phyloP scores from a whole-genome alignment of 2,113 vertebrate species.

The Muscicapa adusta region DNA sequence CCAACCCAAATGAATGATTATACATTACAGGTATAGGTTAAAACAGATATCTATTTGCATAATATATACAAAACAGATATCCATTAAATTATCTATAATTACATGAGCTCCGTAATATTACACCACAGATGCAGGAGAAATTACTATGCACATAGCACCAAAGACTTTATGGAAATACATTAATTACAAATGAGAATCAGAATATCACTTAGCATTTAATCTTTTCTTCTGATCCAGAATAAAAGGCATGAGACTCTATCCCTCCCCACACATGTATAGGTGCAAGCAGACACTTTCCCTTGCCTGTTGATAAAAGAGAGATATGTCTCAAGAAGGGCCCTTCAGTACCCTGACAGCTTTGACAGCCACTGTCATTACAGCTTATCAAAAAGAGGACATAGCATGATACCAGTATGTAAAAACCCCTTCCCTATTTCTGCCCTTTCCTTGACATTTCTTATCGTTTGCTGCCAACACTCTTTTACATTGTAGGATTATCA shows the following conservation, averaged over 20 bases:
- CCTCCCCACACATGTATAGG: not conserved
- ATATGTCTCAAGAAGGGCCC: not conserved
- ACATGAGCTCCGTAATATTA: not conserved
- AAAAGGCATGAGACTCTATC: not conserved
- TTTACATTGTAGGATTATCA: conserved; percentile 14
- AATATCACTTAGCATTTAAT: not conserved
- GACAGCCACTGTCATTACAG: conserved; percentile 48
- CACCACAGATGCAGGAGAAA: not conserved
- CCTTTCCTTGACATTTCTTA: conserved; percentile 35
- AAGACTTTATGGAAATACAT: not conserved
- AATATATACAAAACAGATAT: not conserved
- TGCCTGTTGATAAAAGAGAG: conserved; percentile 9
- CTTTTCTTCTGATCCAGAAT: not conserved
- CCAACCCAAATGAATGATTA: not conserved
- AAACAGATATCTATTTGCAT: not conserved
- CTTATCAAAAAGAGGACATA: conserved; percentile 49
- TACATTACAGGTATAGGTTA: not conserved
- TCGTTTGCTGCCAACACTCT: not conserved
- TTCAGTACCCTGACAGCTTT: conserved; percentile 46
- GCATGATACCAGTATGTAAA: conserved; percentile 6
- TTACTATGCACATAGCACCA: not conserved
- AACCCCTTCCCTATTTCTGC: conserved; percentile 9
- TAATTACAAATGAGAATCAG: not conserved
- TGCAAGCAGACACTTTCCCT: not conserved
- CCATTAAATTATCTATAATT: not conserved